Base-by-base conservation (phyloP, 2,888 invertebrate species). In the Drosophila maculinotata region DNA sequence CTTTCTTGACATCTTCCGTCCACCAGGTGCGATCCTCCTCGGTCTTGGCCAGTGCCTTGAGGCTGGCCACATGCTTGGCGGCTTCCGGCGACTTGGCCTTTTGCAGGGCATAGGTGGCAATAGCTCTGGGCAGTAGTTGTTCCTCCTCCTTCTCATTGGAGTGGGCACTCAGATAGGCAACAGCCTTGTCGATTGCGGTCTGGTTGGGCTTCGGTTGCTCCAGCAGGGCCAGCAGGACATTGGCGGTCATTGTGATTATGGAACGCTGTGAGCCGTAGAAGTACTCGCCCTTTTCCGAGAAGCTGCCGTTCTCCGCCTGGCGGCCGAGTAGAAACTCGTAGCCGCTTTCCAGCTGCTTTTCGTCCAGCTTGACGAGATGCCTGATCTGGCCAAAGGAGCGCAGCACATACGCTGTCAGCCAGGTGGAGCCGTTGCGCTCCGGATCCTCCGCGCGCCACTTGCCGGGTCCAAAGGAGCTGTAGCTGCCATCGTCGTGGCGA, bases 401-500 rank as follows among this genome's bases (percentile, higher is more conserved):
- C 0, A 95, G 93, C 0, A 96, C 96, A 88, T 97, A 97, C 0
- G 97, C 96, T 0, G 97, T 97, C 67, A 97, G 91, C 96, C 95
- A 95, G 1, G 93, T 93, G 14, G 96, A 96, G 0, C 96, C 95
- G 92, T 92, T 88, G 38, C 79, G 79, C 0, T 77, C 75, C 0
- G 69, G 69, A 0, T 88, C 79, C 92, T 92, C 9, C 92, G 90
- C 0, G 95, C 95, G 57, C 72, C 67, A 86, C 35, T 67, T 69
- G 8, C 68, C 44, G 0, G 85, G 87, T 10, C 96, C 97, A 89
- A 97, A 97, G 72, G 97, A 93, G 91, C 96, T 94, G 91, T 98
- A 99, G 0, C 98, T 98, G 1, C 98, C 98, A 90, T 99, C 98
- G 0, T 92, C 88, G 67, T 96, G 95, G 62, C 95, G 94, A 91